phyloP scores from a whole-genome alignment of 37 sponge, comb jelly and placozoan genomes.

The Halisarca cf. caerulea region DNA sequence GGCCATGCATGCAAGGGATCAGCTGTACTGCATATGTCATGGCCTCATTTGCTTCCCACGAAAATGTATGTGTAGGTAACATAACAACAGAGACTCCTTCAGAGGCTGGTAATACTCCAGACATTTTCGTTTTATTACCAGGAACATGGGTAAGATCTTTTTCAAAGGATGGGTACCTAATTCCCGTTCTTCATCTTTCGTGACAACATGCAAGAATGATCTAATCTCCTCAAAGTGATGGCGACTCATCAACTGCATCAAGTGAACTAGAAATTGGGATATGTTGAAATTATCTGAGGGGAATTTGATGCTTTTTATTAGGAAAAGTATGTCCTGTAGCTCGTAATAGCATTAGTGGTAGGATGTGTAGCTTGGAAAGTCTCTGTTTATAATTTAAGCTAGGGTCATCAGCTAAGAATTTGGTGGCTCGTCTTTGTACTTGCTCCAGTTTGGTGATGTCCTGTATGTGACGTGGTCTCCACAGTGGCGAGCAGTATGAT shows the following conservation, averaged over 20 bases:
- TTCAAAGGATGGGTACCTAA: neutral
- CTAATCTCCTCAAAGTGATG: conserved; percentile 23
- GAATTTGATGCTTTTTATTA: too few relatives aligned
- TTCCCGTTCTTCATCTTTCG: conserved; percentile 28
- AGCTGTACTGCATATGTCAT: conserved; percentile 34
- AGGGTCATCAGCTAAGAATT: too few relatives aligned
- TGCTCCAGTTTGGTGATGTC: too few relatives aligned
- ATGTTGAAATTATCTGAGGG: too few relatives aligned
- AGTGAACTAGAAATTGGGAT: neutral
- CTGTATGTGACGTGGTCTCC: too few relatives aligned
- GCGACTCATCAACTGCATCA: neutral
- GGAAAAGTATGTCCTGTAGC: too few relatives aligned
- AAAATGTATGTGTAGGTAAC: conserved; percentile 2
- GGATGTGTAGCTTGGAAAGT: too few relatives aligned
- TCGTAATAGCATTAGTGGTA: too few relatives aligned
- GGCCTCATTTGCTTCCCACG: conserved; percentile 28
- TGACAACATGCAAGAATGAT: conserved; percentile 30
- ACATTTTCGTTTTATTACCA: neutral
- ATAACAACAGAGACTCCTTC: conserved; percentile 16
- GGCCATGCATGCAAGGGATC: too few relatives aligned
- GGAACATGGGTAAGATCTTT: conserved; percentile 25
- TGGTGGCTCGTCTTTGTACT: too few relatives aligned
- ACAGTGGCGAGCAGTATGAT: too few relatives aligned
- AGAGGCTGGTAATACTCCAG: neutral
- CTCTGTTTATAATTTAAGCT: too few relatives aligned